A percentile compares a stretch with the other conserved stretches of the same genome.
Conservation (phyloP, 2,888 invertebrate genomes). For the Bombylius discolor region DNA sequence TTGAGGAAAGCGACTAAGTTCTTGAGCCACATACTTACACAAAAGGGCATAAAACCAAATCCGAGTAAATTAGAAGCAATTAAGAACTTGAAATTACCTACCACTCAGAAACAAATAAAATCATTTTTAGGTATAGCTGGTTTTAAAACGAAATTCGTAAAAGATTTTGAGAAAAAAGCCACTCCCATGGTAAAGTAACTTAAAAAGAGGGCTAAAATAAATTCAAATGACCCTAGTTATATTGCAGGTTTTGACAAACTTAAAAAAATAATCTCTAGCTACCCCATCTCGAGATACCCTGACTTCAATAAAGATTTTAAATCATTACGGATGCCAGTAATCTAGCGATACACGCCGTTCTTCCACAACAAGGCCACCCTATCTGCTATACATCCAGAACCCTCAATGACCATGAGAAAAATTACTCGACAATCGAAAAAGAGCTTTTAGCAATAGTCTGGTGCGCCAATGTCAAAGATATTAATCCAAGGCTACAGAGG, state of each 20-base stretch:
- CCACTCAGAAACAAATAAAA: no score
- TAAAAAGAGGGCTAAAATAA: background rate
- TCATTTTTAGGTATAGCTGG: no score
- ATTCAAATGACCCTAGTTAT: background rate
- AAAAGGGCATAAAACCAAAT: no score
- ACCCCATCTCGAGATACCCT: background rate
- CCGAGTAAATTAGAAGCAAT: no score
- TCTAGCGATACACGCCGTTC: background rate
- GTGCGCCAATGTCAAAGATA: slow-evolving; percentile 1
- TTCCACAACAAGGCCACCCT: slow-evolving; percentile 2
- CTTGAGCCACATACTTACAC: no score
- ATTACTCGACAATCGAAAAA: slow-evolving; percentile 4
- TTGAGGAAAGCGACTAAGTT: no score
- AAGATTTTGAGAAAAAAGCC: background rate
- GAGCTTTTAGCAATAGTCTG: background rate
- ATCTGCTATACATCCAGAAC: slow-evolving; percentile 5
- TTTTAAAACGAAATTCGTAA: no score
- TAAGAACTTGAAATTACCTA: no score
- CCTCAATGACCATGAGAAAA: slow-evolving; percentile 1
- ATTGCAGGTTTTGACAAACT: background rate
- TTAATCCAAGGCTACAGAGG: background rate
- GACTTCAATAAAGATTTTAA: slow-evolving; percentile 1
- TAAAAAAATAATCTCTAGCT: background rate
- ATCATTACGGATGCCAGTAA: background rate
- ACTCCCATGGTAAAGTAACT: background rate